phyloP scores from a whole-genome alignment of 2,113 vertebrate species.

The Galeopterus variegatus region DNA sequence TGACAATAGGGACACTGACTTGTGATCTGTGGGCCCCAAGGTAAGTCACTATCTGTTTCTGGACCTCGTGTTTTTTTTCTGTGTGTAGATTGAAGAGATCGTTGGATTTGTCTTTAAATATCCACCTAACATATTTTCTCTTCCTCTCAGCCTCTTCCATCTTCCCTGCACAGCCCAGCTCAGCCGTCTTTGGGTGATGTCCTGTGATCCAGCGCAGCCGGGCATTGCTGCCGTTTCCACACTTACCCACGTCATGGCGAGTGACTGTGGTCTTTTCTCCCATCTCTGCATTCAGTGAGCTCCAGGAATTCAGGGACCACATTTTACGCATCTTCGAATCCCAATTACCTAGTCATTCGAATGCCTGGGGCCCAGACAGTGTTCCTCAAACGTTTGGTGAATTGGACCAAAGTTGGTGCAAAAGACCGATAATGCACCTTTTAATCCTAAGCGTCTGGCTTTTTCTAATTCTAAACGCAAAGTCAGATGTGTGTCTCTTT shows the following conservation, averaged over 20 bases:
- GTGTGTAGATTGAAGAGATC: not conserved
- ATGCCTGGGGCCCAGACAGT: not conserved
- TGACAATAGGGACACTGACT: not conserved
- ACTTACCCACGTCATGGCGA: accelerated
- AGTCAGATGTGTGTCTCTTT: not conserved
- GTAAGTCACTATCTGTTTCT: not conserved
- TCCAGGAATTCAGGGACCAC: not conserved
- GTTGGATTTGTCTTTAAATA: not conserved
- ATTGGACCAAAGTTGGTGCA: not conserved
- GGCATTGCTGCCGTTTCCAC: accelerated
- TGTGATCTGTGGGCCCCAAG: not conserved
- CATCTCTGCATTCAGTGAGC: not conserved
- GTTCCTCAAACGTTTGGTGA: not conserved
- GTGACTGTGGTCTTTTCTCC: not conserved
- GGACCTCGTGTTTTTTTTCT: not conserved
- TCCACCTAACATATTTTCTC: not conserved
- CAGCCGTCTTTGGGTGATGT: not conserved
- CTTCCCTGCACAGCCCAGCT: accelerated
- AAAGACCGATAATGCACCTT: not conserved
- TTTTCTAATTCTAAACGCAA: not conserved
- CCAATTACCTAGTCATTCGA: not conserved
- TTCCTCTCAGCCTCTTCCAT: accelerated
- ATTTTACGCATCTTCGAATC: not conserved
- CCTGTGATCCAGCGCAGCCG: not conserved
- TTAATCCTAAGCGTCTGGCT: no score